Base-by-base conservation (phyloP, 1,140 invertebrate species). In the Spodoptera frugiperda region DNA sequence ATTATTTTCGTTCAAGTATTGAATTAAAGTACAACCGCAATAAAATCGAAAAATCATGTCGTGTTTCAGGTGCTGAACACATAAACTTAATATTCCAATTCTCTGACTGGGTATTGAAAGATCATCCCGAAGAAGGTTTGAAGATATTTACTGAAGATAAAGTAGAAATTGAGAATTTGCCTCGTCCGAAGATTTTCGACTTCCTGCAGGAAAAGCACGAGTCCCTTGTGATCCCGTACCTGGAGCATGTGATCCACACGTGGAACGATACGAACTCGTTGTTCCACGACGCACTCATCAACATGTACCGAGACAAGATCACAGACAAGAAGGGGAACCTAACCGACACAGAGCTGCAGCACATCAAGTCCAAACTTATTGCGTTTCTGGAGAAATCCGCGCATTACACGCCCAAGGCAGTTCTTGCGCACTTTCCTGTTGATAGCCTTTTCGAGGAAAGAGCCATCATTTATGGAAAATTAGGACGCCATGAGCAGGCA, bases 111-210 rank as follows among this genome's bases (percentile, higher is more conserved):
- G 97, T 99, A 54, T 91, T 99, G 17, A 96, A 96, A 78, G 95
- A 97, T 83, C 95, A 98, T 92, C 98, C 98, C 1, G 97, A 98
- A 81, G 97, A 99, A 92, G 99, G 98, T 11, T 91, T 99, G 0
- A 97, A 97, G 89, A 99, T 99, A 88, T 99, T 99, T 89, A 99
- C 97, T 71, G 98, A 99, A 92, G 98, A 99, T 89, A 94, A 98
- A 10, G 92, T 96, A 68, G 98, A 98, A 95, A 97, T 98, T 0
- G 98, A 99, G 91, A 95, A 96, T 48, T 93, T 99, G 17, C 98
- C 99, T 0, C 95, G 98, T 76, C 96, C 98, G 46, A 96, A 97
- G 92, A 97, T 99, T 15, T 91, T 99, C 21, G 97, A 99, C 87
- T 99, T 97, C 94, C 92, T 99, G 5, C 94, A 98, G 2, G 96